Evolutionary conservation across 2,888 invertebrate species (phyloP), one percentile per base, ranked within the genome.

Genomic region (Ypsolopha sequella): DNA sequence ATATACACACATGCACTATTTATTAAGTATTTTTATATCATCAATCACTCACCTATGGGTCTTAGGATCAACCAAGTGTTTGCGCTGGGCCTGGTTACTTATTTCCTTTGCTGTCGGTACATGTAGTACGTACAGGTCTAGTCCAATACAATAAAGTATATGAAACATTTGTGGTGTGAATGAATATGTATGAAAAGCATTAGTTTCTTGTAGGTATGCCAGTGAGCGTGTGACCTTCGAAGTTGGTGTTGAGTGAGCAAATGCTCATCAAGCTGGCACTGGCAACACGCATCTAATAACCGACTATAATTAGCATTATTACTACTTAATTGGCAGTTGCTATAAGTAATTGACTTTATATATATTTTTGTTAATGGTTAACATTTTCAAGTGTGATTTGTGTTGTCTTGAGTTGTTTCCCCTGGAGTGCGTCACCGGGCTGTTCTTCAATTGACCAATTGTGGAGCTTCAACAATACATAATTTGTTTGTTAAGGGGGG

Each of bases 151-250:
- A 43, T 43, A 43, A 14, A 8, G 13, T 8, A 24, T 9, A 13
- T 8, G 24, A 11, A 13, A 43, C 13, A 43, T 43, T 24, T 43
- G 24, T 14, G 43, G 43, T 43, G 43, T 43, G 13, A 43, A 43
- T 43, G 9, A 38, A 14, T 43, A 24, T 13, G 11, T 14, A 43
- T 43, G 43, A 9, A 14, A 14, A 8, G 13, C 43, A 43, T 24
- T 6, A 43, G 43, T 11, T 34, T 46, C 60, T 57, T 63, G 61
- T 55, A 57, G 55, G 71, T 67, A 70, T 67, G 63, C 62, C 62
- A 67, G 66, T 62, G 65, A 73, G 70, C 65, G 75, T 78, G 54
- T 69, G 81, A 73, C 82, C 82, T 82, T 82, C 77, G 63, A 50
- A 56, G 56, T 63, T 67, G 66, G 63, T 24, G 24, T 9, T 39